These are phyloP conservation scores for Mamestra brassicae DNA, from an alignment of 2,888 invertebrate species.

Conservation along the genomic window DNA sequence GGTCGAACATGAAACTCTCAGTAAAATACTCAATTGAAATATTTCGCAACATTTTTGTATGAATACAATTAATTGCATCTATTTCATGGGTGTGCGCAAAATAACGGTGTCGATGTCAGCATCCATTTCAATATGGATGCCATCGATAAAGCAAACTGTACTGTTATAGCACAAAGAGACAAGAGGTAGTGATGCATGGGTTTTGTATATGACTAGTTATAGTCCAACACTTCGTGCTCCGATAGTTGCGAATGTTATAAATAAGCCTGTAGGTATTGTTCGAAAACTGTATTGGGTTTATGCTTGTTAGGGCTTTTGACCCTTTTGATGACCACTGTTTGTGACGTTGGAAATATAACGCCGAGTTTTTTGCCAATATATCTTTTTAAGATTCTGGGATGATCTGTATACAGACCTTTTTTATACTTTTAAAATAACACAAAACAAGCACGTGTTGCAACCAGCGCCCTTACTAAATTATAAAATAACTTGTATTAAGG, in stretches of 20 bases:
- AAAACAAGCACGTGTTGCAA: no score
- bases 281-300: conserved; percentile 43
- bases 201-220: conserved; percentile 58
- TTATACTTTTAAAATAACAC: no score
- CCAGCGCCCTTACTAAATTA: no score
- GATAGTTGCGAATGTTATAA: conserved; percentile 65
- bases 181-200: conserved; percentile 59
- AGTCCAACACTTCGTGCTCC: conserved; percentile 60
- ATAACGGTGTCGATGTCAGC: conserved; percentile 82
- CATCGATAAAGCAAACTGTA: conserved; percentile 78
- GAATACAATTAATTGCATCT: conserved; percentile 72
- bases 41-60: conserved; percentile 55
- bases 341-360: conserved; percentile 2
- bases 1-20: conserved; percentile 19
- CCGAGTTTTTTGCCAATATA: neutral
- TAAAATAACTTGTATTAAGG: no score
- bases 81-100: conserved; percentile 81
- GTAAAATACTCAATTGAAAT: conserved; percentile 40
- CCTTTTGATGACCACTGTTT: conserved; percentile 25
- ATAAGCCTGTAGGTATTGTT: conserved; percentile 55
- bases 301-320: conserved; percentile 55
- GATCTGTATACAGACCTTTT: neutral
- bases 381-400: neutral
- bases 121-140: conserved; percentile 80
- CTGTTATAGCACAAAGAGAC: conserved; percentile 72